Percentiles rank a stretch among this genome's conserved stretches.
Evolutionary conservation across 2,797 vertebrate species (phyloP).

Genomic region (Enteromius afrohamiltoni): DNA sequence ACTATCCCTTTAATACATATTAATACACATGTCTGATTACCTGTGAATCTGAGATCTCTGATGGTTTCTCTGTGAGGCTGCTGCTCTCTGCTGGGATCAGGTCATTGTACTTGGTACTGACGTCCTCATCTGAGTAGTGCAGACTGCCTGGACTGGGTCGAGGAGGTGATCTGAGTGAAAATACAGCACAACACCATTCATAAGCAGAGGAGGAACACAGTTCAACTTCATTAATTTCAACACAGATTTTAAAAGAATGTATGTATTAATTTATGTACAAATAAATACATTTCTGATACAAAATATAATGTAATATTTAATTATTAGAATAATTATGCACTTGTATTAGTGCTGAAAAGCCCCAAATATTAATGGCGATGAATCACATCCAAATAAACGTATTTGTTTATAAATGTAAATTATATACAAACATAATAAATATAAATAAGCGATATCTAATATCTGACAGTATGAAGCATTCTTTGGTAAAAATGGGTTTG

Average conservation of each 20-base stretch:
- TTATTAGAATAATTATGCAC: too few relatives aligned
- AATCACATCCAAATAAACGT: too few relatives aligned
- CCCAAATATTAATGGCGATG: too few relatives aligned
- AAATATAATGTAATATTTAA: too few relatives aligned
- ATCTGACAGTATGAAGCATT: not conserved
- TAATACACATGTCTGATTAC: constrained; percentile 66
- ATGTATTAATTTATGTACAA: not conserved
- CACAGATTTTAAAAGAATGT: not conserved
- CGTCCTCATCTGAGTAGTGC: constrained; percentile 95
- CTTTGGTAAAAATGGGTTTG: constrained; percentile 2
- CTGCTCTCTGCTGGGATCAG: constrained; percentile 95
- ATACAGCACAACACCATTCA: not conserved
- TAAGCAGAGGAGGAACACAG: not conserved
- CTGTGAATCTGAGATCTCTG: constrained; percentile 96
- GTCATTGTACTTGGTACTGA: constrained; percentile 95
- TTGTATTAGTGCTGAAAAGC: too few relatives aligned
- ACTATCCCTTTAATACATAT: not conserved
- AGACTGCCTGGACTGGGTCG: constrained; percentile 95
- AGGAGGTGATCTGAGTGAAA: constrained; percentile 85
- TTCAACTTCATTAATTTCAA: not conserved
- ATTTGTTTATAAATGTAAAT: too few relatives aligned
- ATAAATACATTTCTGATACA: not conserved
- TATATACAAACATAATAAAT: too few relatives aligned
- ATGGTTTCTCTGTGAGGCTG: constrained; percentile 96
- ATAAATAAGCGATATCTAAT: too few relatives aligned